Conservation (phyloP, 2,797 vertebrate genomes). For the Gymnoscopelus braueri region DNA sequence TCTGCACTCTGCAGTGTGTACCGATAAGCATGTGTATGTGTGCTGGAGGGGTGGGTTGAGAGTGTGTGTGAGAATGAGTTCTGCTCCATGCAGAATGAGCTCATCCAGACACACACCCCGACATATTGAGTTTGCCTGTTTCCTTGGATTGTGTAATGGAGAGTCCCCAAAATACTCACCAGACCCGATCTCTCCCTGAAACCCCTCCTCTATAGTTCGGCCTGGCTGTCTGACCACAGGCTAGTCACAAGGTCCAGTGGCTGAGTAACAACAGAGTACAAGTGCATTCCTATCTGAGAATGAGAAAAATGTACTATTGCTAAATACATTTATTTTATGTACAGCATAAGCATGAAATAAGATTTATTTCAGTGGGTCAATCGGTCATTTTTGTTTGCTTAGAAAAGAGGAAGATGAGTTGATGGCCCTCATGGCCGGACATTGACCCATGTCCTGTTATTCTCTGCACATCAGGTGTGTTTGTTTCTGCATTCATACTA, state of each 20-base stretch:
- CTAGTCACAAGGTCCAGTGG: conserved; percentile 19
- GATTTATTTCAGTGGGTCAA: conserved; percentile 26
- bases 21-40: conserved; percentile 23
- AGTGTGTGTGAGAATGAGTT: conserved; percentile 43
- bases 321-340: conserved; percentile 36
- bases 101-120: conserved; percentile 67
- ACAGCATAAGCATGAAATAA: conserved; percentile 11
- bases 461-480: background rate
- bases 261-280: conserved; percentile 11
- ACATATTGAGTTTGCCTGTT: conserved; percentile 67
- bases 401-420: conserved; percentile 34
- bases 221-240: conserved; percentile 37
- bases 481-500: conserved; percentile 13
- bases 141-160: conserved; percentile 71
- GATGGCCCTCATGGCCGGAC: conserved; percentile 52
- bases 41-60: conserved; percentile 21
- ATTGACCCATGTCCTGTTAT: conserved; percentile 32
- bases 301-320: conserved; percentile 22
- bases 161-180: conserved; percentile 32
- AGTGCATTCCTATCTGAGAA: conserved; percentile 11
- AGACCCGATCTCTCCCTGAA: conserved; percentile 22
- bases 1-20: conserved; percentile 23
- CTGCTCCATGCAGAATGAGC: conserved; percentile 64
- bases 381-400: background rate
- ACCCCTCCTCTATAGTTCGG: conserved; percentile 36